Conservation (phyloP, 2,888 invertebrate genomes). For the Drosophila conformis region DNA sequence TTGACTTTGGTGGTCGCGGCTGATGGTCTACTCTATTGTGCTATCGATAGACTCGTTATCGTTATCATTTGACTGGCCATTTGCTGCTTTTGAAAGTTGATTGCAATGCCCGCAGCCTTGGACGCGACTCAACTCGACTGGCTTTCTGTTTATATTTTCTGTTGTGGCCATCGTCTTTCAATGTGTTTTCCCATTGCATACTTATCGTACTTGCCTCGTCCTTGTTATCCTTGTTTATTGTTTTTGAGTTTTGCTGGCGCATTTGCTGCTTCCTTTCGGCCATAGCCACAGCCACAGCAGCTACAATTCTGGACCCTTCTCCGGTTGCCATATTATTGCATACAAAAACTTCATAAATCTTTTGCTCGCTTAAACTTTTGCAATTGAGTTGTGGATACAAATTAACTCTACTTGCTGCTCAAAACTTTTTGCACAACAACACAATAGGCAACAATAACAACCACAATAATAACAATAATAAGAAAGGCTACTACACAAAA, state of each 20-base stretch:
- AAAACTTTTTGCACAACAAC: constrained; percentile 71
- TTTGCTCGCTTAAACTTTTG: constrained; percentile 77
- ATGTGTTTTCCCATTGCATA: constrained; percentile 26
- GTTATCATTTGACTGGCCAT: constrained; percentile 74
- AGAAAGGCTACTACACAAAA: constrained; percentile 6
- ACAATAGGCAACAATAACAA: constrained; percentile 37
- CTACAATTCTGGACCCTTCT: constrained; percentile 5
- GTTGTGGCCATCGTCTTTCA: background rate
- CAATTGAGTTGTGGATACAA: constrained; percentile 81
- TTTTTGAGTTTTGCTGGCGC: constrained; percentile 43
- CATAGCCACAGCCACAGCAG: background rate
- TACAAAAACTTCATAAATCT: constrained; percentile 79
- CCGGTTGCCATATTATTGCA: constrained; percentile 67
- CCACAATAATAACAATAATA: constrained; percentile 36
- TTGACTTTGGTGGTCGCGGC: constrained; percentile 5
- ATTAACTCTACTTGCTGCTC: constrained; percentile 77
- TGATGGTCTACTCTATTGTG: constrained; percentile 5
- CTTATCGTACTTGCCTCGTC: constrained; percentile 38
- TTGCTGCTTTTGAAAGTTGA: constrained; percentile 78
- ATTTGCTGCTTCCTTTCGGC: constrained; percentile 14
- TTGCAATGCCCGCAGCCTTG: constrained; percentile 68
- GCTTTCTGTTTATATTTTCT: constrained; percentile 15
- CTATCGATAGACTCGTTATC: constrained; percentile 68
- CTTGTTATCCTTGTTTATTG: constrained; percentile 57
- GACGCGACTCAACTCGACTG: constrained; percentile 7